phyloP scores from a whole-genome alignment of 2,113 vertebrate genomes.

The Equus przewalskii region DNA sequence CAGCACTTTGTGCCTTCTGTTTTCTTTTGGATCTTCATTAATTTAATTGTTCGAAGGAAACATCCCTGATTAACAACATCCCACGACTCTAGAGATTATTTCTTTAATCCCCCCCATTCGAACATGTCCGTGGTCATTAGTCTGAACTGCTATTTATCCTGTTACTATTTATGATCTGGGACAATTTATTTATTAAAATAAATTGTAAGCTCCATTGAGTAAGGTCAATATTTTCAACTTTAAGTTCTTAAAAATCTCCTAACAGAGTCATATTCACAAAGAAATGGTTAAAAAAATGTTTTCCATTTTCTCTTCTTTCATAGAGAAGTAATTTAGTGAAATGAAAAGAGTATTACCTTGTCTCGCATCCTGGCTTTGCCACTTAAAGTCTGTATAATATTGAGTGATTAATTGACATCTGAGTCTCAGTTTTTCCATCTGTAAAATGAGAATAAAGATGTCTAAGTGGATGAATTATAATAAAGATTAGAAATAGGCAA shows the following conservation, averaged over 20 bases:
- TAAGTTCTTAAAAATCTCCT: background rate
- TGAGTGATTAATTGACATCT: background rate
- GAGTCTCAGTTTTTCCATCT: background rate
- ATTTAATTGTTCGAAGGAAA: slow-evolving; percentile 46
- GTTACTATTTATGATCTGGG: background rate
- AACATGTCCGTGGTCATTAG: background rate
- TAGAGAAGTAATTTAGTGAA: background rate
- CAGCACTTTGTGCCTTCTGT: background rate
- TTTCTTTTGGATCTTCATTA: background rate
- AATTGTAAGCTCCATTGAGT: background rate
- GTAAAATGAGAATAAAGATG: background rate
- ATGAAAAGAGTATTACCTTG: background rate
- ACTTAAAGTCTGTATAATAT: background rate
- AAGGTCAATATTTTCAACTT: background rate
- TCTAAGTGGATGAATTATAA: background rate
- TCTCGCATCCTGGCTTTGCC: background rate
- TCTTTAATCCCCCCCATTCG: background rate
- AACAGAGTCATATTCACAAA: background rate
- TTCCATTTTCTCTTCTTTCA: background rate
- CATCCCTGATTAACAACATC: background rate
- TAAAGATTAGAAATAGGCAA: background rate
- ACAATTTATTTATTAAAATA: slow-evolving; percentile 21
- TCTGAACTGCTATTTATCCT: background rate
- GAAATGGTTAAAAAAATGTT: background rate
- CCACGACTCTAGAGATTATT: background rate